phyloP scores from a whole-genome alignment of 2,113 vertebrate species.

The Corythoichthys intestinalis region DNA sequence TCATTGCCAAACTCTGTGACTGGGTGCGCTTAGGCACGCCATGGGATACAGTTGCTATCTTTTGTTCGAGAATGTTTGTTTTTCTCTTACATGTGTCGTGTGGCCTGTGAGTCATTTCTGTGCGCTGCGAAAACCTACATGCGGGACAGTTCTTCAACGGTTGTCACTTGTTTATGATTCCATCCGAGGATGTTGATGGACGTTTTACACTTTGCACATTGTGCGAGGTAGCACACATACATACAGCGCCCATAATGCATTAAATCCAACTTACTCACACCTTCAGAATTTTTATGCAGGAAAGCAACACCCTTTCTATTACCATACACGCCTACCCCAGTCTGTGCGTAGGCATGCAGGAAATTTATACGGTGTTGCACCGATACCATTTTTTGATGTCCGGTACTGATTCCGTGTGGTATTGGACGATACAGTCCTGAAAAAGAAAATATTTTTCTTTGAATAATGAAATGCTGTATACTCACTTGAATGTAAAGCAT shows the following conservation, averaged over 20 bases:
- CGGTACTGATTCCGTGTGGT: too few relatives aligned
- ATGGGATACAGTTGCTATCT: constrained; percentile 25
- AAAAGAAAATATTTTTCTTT: too few relatives aligned
- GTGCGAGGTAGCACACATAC: neutral
- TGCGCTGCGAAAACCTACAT: neutral
- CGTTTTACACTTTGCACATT: constrained; percentile 2
- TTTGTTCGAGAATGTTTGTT: constrained; percentile 31
- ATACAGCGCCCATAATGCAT: neutral
- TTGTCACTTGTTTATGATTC: constrained; percentile 28
- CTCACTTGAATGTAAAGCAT: too few relatives aligned
- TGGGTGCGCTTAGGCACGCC: constrained; percentile 21
- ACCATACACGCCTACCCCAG: too few relatives aligned
- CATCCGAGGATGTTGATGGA: constrained; percentile 9
- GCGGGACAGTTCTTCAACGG: constrained; percentile 8
- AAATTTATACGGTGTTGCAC: too few relatives aligned
- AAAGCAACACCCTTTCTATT: neutral
- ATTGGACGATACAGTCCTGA: too few relatives aligned
- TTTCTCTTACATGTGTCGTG: neutral
- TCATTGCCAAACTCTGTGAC: constrained; percentile 30
- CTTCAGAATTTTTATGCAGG: neutral
- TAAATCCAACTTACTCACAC: neutral
- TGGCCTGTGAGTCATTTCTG: neutral
- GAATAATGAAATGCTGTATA: too few relatives aligned
- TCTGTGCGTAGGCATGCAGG: too few relatives aligned
- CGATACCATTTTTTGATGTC: too few relatives aligned